Conservation (phyloP, 1,140 invertebrate species). For the Spodoptera litura region DNA sequence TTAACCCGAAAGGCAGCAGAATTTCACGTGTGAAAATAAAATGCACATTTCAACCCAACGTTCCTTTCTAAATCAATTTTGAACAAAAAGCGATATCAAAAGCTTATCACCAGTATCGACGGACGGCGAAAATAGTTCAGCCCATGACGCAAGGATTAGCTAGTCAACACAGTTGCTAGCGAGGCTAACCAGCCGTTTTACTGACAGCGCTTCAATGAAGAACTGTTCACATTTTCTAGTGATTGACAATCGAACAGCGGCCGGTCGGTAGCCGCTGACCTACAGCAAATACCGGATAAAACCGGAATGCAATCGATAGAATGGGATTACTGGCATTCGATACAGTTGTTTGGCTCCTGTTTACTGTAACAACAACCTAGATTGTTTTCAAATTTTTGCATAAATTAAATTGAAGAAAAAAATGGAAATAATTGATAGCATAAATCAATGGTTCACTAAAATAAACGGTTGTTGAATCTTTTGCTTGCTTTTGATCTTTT, state of each 20-base stretch:
- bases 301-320: slow-evolving; percentile 33
- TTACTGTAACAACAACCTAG: slow-evolving; percentile 12
- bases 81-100: too few species aligned
- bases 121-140: background rate
- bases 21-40: too few species aligned
- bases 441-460: too few species aligned
- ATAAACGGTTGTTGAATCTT: too few species aligned
- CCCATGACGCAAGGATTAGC: background rate
- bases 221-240: slow-evolving; percentile 35
- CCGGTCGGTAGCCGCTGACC: slow-evolving; percentile 12
- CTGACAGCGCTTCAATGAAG: slow-evolving; percentile 24
- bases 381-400: background rate
- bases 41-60: too few species aligned
- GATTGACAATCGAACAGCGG: slow-evolving; percentile 27
- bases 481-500: background rate
- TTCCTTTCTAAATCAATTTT: too few species aligned
- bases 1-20: too few species aligned
- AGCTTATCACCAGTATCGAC: background rate
- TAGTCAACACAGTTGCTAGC: background rate
- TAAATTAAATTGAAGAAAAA: background rate
- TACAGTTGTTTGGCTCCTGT: slow-evolving; percentile 25
- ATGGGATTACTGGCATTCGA: slow-evolving; percentile 17
- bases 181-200: slow-evolving; percentile 3
- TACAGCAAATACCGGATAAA: slow-evolving; percentile 30
- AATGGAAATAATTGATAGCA: too few species aligned